Evolutionary conservation across 2,888 invertebrate species (phyloP), one percentile per base, ranked within the genome.

Genomic region (Anthoptus insignis): DNA sequence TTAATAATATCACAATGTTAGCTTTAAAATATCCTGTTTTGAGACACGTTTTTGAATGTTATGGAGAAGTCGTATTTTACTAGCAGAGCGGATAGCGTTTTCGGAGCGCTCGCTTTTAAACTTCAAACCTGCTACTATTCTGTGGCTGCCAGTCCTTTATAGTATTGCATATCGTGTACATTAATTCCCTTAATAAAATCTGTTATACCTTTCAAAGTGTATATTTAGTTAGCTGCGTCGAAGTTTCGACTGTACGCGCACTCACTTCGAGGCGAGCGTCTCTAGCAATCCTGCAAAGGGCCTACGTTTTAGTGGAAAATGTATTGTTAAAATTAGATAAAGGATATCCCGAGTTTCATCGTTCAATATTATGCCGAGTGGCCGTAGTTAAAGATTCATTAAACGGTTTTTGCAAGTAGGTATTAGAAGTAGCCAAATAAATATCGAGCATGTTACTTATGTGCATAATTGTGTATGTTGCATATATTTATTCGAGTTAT

Each of bases 381-480:
- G 88, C 85, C 64, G 88, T 91, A 90, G 90, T 73, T 84, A 84
- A 84, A 81, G 80, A 81, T 84, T 88, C 87, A 82, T 91, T 91
- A 89, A 82, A 76, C 85, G 83, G 81, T 83, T 88, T 88, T 87
- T 84, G 83, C 86, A 81, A 81, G 89, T 91, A 89, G 82, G 72
- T 74, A 32, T 85, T 91, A 91, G 90, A 81, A 74, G 89, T 91
- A 92, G 92, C 83, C 81, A 84, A 86, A 86, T 83, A 79, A 77
- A 77, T 81, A 82, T 83, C 80, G 71, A 84, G 80, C 89, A 88
- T 90, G 87, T 86, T 87, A 86, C 80, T 79, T 80, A 82, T 82
- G 82, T 87, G 86, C 86, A 84, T 87, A 84, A 84, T 84, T 84
- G 84, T 89, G 83, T 91, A 87, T 87, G 87, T 87, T 80, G 83